Evolutionary conservation across 53 echinoderm and acorn worm species (phyloP).

Genomic region (Echinometra lucunter): DNA sequence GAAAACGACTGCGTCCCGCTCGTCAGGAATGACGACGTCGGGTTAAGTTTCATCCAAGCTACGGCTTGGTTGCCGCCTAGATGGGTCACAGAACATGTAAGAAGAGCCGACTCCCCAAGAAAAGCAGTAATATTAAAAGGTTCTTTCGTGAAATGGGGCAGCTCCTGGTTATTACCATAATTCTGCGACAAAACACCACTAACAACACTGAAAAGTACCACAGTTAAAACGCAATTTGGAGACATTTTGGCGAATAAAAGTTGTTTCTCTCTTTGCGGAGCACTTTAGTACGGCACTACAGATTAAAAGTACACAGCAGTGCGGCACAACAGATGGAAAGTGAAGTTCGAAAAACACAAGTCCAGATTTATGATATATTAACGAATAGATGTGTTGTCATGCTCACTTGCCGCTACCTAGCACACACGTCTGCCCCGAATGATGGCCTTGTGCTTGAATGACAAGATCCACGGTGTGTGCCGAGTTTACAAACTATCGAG

Average conservation of each 20-base stretch:
- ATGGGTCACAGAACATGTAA: slow-evolving; percentile 74
- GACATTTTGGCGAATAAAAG: slow-evolving; percentile 16
- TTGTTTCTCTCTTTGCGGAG: background rate
- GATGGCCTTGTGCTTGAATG: slow-evolving; percentile 40
- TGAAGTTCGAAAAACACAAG: background rate
- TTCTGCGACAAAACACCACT: slow-evolving; percentile 39
- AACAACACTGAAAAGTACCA: background rate
- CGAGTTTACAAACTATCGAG: background rate
- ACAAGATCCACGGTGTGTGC: background rate
- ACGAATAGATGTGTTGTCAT: slow-evolving; percentile 9
- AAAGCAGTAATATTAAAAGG: slow-evolving; percentile 50
- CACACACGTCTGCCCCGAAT: background rate
- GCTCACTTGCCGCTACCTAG: background rate
- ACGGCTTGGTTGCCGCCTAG: slow-evolving; percentile 75
- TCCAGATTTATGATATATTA: background rate
- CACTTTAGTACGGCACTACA: background rate
- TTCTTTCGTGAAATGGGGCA: slow-evolving; percentile 46
- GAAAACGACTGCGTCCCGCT: slow-evolving; percentile 74
- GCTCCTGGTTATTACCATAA: slow-evolving; percentile 22
- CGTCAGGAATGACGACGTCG: slow-evolving; percentile 74
- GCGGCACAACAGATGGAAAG: background rate
- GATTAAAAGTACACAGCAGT: background rate
- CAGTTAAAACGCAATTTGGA: background rate
- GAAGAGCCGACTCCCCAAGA: slow-evolving; percentile 70
- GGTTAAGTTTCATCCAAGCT: slow-evolving; percentile 83